A percentile compares a stretch with the other conserved stretches of the same genome.
phyloP scores from a whole-genome alignment of 1,140 invertebrate genomes.

The Drosophila nigrodunni region DNA sequence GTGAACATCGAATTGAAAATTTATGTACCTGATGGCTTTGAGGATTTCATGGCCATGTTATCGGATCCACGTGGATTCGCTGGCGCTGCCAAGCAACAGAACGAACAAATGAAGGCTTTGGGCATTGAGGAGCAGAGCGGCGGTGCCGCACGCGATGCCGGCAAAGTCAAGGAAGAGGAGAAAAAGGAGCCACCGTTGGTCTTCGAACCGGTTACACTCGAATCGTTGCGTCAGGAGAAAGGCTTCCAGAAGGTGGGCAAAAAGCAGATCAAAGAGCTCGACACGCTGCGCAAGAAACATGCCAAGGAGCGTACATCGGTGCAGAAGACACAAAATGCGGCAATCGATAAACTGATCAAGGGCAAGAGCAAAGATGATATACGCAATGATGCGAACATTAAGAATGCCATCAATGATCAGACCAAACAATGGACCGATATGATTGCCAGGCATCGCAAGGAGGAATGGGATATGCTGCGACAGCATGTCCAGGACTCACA shows the following conservation, averaged over 20 bases:
- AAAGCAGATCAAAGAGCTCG: constrained; percentile 98
- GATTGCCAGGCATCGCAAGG: constrained; percentile 94
- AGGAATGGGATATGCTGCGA: constrained; percentile 95
- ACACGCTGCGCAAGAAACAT: constrained; percentile 95
- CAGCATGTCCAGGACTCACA: constrained; percentile 94
- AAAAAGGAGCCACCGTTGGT: constrained; percentile 90
- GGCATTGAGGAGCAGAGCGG: constrained; percentile 93
- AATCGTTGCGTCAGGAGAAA: constrained; percentile 96
- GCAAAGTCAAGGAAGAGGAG: constrained; percentile 89
- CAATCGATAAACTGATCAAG: constrained; percentile 97
- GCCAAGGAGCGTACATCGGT: constrained; percentile 95
- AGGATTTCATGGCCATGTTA: constrained; percentile 99
- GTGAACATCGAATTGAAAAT: constrained; percentile 99
- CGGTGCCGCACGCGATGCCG: constrained; percentile 84
- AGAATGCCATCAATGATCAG: constrained; percentile 94
- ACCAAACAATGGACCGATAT: constrained; percentile 97
- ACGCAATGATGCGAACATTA: constrained; percentile 91
- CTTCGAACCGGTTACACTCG: constrained; percentile 96
- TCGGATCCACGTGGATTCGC: constrained; percentile 97
- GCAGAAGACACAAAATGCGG: constrained; percentile 97
- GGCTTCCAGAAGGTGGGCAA: constrained; percentile 96
- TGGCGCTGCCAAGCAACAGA: constrained; percentile 93
- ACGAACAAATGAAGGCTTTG: constrained; percentile 96
- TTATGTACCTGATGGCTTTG: constrained; percentile 99
- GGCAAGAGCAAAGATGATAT: constrained; percentile 95